Evolutionary conservation across 1,140 invertebrate genomes (phyloP), one percentile per base, ranked within the genome.

Genomic region (Caerostris extrusa): DNA sequence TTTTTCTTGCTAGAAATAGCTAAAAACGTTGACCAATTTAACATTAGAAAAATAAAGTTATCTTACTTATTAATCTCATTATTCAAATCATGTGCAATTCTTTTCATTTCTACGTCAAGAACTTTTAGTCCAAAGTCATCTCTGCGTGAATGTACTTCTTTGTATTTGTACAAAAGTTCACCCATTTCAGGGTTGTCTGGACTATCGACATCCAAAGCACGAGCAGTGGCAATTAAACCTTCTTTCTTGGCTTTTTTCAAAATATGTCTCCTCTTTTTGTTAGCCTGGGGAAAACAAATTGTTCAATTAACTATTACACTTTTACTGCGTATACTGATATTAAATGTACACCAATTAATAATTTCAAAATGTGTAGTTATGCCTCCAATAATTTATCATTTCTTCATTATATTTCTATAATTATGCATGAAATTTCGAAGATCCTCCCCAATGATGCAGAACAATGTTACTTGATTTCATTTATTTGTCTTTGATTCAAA

Each of bases 71-170:
- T 99, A 71, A 99, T 99, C 50, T 98, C 97, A 95, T 99, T 99
- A 77, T 98, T 99, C 95, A 97, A 98, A 57, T 97, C 96, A 95
- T 99, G 98, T 7, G 99, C 96, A 3, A 97, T 95, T 17, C 95
- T 96, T 96, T 99, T 99, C 96, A 99, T 99, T 95, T 97, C 97
- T 83, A 97, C 97, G 96, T 99, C 99, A 1, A 99, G 95, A 87
- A 97, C 96, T 19, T 97, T 97, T 95, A 98, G 97, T 93, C 98
- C 98, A 95, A 98, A 97, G 0, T 97, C 96, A 96, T 99, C 98
- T 95, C 96, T 97, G 71, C 95, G 95, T 69, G 97, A 97, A 95
- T 98, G 97, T 69, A 97, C 97, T 95, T 97, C 96, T 95, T 98
- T 97, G 95, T 98, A 96, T 95, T 97, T 97, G 71, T 97, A 96